Evolutionary conservation across 2,797 vertebrate genomes (phyloP), one percentile per base, ranked within the genome.

Genomic region (Brotula barbata): DNA sequence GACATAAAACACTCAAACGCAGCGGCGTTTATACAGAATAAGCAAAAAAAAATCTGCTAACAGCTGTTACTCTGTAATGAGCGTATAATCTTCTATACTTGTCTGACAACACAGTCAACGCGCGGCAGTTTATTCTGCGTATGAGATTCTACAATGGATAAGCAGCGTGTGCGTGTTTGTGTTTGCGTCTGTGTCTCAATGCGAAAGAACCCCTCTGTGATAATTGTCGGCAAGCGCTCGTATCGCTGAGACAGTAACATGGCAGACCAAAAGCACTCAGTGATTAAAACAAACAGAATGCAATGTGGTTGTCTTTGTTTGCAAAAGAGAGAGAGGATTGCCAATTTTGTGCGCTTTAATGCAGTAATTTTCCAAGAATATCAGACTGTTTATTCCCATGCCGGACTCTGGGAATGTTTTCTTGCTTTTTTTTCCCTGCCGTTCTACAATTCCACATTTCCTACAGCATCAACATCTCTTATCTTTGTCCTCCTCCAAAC

Each of bases 181-280:
- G 50, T 77, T 10, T 62, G 50, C 73, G 13, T 62, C 19, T 61
- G 41, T 42, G 15, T 53, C 42, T 15, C 28, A 73, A 48, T 67
- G 55, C 17, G 7, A 44, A 52, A 73, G 69, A 75, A 48, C 58
- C 52, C 55, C 49, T 73, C 57, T 76, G 63, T 72, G 57, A 75
- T 64, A 53, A 77, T 67, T 64, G 33, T 17, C 42, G 28, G 23
- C 16, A 34, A 67, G 66, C 22, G 42, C 44, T 58, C 34, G 51
- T 19, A 57, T 7, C 21, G 39, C 42, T 55, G 55, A 44, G 17
- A 17, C 33, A 52, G 46, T 22, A 9, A 69, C 57, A 64, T 47
- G 33, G 56, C 31, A 62, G 43, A 55, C 12, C n/a, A 57, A 7
- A 58, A 36, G 14, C 33, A 16, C n/a, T 5, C 39, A 6, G 21